phyloP scores from a whole-genome alignment of 2,888 invertebrate species.

The Lasioglossum villosulum region DNA sequence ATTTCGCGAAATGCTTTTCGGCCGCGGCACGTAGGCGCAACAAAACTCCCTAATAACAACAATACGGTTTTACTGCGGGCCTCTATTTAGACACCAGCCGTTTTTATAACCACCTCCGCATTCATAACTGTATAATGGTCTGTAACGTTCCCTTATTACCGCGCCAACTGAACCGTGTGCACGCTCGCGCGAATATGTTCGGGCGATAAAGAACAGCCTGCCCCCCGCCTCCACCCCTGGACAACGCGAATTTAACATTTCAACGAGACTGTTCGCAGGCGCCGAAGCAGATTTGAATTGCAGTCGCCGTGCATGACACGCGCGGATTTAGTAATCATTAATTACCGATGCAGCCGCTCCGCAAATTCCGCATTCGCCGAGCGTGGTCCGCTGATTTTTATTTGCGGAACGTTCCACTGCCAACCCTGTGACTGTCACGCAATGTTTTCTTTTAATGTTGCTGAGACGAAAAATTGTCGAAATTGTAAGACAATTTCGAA shows the following conservation, averaged over 20 bases:
- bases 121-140: constrained; percentile 17
- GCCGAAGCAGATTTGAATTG: neutral
- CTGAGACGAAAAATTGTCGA: no score
- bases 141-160: constrained; percentile 16
- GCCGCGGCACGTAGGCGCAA: neutral
- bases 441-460: no score
- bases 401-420: neutral
- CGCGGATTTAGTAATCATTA: neutral
- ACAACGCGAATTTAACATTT: neutral
- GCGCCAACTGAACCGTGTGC: neutral
- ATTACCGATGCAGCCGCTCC: neutral
- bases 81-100: constrained; percentile 9
- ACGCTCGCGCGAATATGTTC: neutral
- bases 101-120: neutral
- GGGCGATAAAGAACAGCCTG: neutral
- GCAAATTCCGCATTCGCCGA: neutral
- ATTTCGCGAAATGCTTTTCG: neutral
- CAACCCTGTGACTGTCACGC: neutral
- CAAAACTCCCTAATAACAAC: neutral
- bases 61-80: neutral
- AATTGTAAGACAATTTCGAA: no score
- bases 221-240: neutral
- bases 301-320: neutral
- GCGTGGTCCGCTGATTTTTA: neutral
- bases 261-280: neutral